Evolutionary conservation across 2,113 vertebrate species (phyloP), one percentile per base, ranked within the genome.

Genomic region (Laterallus jamaicensis): DNA sequence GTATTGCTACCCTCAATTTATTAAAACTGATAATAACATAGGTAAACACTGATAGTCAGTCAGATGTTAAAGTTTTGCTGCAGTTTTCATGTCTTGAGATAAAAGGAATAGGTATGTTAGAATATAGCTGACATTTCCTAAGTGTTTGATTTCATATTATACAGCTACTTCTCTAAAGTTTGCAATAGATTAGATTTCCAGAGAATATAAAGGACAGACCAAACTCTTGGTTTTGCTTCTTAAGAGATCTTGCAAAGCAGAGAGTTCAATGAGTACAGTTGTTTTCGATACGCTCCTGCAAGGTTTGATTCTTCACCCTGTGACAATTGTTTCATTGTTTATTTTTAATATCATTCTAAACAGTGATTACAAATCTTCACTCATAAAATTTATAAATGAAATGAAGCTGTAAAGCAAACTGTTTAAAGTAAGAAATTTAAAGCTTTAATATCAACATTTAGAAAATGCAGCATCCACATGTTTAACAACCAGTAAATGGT

Each of bases 401-500:
- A 81, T 28, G 2, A 86, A 59, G 26, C 47, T 47, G 12, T 59
- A 12, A 66, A 6, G 47, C 3, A 59, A 47, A 24, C 9, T 52
- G 19, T 39, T 52, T 58, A 14, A 68, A 87, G 6, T 50, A 8
- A 63, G 22, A 73, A 14, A 66, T 80, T 69, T 12, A 60, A 91
- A 80, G 76, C 10, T 32, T 68, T 49, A 32, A 26, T 20, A 56
- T 39, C 6, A 25, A 60, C 24, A 56, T 31, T 64, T 54, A 10
- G 14, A 29, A 83, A 32, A 29, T 8, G 2, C 3, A 62, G 0
- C 3, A 52, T 39, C 2, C 6, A 92, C 78, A 59, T 24, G 3
- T 47, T 55, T 59, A 17, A 59, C 21, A 55, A 3, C 2, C 1
- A 71, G 11, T 6, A 87, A 85, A 20, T 15, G 8, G 4, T 39